phyloP scores from a whole-genome alignment of 2,797 vertebrate genomes.

The Acipenser transmontanus region DNA sequence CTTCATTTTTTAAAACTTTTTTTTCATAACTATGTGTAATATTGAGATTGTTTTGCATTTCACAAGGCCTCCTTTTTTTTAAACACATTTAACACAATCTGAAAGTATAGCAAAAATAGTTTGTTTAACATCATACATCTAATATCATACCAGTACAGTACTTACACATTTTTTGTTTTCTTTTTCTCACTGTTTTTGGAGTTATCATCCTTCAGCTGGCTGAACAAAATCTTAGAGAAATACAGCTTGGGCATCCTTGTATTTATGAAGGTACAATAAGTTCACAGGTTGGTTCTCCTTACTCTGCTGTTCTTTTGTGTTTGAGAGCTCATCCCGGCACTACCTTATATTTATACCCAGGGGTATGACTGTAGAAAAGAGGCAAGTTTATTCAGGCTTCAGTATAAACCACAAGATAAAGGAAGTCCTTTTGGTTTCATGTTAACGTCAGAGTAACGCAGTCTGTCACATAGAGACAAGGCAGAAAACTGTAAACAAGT shows the following conservation, averaged over 20 bases:
- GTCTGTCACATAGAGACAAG: too few relatives aligned
- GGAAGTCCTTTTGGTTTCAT: too few relatives aligned
- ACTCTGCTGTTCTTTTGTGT: background rate
- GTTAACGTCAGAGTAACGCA: too few relatives aligned
- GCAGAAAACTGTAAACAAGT: too few relatives aligned
- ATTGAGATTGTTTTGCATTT: too few relatives aligned
- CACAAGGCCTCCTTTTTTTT: too few relatives aligned
- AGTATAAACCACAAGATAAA: too few relatives aligned
- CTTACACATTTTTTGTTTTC: conserved; percentile 39
- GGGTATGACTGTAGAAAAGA: background rate
- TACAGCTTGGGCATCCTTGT: conserved; percentile 46
- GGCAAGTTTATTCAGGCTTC: conserved; percentile 23
- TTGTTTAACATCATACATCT: background rate
- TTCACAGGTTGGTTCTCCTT: background rate
- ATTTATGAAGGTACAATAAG: background rate
- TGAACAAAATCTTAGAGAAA: conserved; percentile 44
- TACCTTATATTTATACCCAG: background rate
- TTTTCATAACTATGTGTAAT: too few relatives aligned
- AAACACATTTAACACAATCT: too few relatives aligned
- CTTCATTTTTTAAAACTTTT: too few relatives aligned
- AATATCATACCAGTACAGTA: background rate
- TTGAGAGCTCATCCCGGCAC: background rate
- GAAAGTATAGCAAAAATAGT: background rate
- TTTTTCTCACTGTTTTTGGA: conserved; percentile 29
- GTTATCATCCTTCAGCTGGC: conserved; percentile 40